Evolutionary conservation across 2,797 vertebrate species (phyloP).

Genomic region (Brachyrhaphis roseni): DNA sequence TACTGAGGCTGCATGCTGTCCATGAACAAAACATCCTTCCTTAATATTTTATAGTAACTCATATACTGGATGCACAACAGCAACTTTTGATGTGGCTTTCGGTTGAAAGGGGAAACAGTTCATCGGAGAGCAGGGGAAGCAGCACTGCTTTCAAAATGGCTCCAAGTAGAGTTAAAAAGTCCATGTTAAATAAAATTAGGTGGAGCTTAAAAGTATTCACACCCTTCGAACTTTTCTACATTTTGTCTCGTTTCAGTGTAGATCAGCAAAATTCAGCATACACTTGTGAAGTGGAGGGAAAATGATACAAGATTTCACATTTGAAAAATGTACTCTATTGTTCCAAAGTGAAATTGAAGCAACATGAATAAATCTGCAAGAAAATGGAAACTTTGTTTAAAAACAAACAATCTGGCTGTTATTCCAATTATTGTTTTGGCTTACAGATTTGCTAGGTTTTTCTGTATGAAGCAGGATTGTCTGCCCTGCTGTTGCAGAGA

Average conservation of each 20-base stretch:
- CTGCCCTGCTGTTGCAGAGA: slow-evolving; percentile 13
- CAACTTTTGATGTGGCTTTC: slow-evolving; percentile 43
- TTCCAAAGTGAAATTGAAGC: not conserved
- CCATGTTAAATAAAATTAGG: slow-evolving; percentile 20
- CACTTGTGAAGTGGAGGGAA: not conserved
- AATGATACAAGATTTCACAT: not conserved
- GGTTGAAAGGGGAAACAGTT: slow-evolving; percentile 28
- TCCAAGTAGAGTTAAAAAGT: slow-evolving; percentile 2
- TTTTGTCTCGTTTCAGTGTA: not conserved
- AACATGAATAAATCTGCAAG: not conserved
- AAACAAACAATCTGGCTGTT: not conserved
- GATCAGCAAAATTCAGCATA: not conserved
- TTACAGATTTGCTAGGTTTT: slow-evolving; percentile 29
- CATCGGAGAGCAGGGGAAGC: slow-evolving; percentile 12
- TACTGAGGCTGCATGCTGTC: slow-evolving; percentile 36
- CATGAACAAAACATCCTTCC: slow-evolving; percentile 28
- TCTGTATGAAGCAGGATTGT: slow-evolving; percentile 30
- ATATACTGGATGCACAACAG: slow-evolving; percentile 24
- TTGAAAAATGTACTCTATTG: not conserved
- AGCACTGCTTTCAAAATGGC: slow-evolving; percentile 16
- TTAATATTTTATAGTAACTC: slow-evolving; percentile 58
- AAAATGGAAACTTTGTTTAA: not conserved
- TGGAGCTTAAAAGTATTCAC: not conserved
- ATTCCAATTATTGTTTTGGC: not conserved
- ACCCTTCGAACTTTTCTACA: not conserved